Percentiles rank a stretch among this genome's conserved stretches.
phyloP scores from a whole-genome alignment of 2,797 vertebrate species.

The Gallinago stenura region DNA sequence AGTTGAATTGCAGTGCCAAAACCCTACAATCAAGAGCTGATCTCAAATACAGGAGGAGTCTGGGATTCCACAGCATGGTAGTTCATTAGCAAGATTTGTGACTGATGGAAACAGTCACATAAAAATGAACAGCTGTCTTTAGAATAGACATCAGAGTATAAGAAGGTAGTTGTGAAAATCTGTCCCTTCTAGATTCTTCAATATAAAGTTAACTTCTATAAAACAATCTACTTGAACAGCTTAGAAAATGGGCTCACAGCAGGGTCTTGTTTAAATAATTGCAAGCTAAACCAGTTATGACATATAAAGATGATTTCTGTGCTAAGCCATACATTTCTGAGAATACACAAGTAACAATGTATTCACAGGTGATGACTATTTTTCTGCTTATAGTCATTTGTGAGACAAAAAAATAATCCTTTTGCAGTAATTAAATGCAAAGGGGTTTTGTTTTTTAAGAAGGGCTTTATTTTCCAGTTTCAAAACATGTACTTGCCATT shows the following conservation, averaged over 20 bases:
- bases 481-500: not conserved
- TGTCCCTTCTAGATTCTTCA: not conserved
- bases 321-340: not conserved
- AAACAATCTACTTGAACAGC: not conserved
- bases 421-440: not conserved
- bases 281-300: not conserved
- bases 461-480: not conserved
- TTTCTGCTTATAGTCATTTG: not conserved
- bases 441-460: not conserved
- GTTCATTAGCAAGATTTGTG: not conserved
- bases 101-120: not conserved
- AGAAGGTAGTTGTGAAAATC: not conserved
- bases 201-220: not conserved
- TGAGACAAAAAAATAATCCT: not conserved
- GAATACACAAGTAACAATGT: not conserved
- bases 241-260: not conserved
- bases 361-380: not conserved
- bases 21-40: not conserved
- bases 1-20: not conserved
- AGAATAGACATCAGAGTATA: not conserved
- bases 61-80: not conserved
- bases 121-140: not conserved
- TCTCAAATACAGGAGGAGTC: not conserved
- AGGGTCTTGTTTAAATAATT: not conserved
- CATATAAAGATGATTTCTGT: not conserved